phyloP scores from a whole-genome alignment of 2,888 invertebrate species.

The Sepiola atlantica region DNA sequence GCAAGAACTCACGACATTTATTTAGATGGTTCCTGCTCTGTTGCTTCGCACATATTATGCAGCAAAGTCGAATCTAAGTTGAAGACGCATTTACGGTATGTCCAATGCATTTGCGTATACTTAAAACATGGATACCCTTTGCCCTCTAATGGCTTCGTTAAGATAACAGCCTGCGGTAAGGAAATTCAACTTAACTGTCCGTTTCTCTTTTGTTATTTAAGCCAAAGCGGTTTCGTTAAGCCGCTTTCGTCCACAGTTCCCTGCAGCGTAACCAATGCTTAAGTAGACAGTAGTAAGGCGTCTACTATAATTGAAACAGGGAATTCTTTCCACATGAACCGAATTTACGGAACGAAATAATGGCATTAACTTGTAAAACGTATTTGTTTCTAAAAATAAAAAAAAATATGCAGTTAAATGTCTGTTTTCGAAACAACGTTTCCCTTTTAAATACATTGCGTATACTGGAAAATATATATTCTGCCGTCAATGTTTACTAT shows the following conservation, averaged over 20 bases:
- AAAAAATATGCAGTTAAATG: no score
- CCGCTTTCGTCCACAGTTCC: not conserved
- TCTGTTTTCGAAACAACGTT: no score
- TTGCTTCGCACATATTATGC: no score
- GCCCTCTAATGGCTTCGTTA: not conserved
- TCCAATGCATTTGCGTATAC: not conserved
- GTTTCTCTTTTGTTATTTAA: not conserved
- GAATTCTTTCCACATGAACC: not conserved
- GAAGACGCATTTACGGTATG: not conserved
- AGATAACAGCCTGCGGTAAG: not conserved
- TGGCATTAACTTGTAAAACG: not conserved
- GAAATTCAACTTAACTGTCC: not conserved
- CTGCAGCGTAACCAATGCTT: not conserved
- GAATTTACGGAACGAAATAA: not conserved
- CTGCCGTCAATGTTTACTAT: no score
- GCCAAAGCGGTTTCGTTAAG: not conserved
- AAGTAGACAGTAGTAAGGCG: not conserved
- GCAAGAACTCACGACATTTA: not conserved
- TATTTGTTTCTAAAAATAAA: no score
- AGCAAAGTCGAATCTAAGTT: no score
- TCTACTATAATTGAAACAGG: not conserved
- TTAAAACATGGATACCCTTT: not conserved
- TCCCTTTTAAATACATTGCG: no score
- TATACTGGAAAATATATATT: no score
- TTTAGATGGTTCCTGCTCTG: not conserved